These are phyloP conservation scores for Brachypteracias leptosomus DNA, from an alignment of 2,113 vertebrate species.

Conservation along the genomic window DNA sequence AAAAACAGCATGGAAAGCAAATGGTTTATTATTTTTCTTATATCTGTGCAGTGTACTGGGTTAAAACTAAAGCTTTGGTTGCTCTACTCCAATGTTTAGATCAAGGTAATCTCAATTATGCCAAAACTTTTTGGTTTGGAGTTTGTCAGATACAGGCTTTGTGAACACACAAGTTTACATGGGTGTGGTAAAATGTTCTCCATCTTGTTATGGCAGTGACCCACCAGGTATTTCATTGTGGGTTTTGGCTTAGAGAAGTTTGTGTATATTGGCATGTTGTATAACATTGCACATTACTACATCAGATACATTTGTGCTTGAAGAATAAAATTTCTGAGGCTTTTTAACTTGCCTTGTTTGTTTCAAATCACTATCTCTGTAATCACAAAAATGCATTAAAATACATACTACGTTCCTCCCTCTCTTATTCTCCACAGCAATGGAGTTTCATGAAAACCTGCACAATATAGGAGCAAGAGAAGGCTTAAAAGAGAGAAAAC, in stretches of 20 bases:
- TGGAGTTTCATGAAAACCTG: slow-evolving; percentile 96
- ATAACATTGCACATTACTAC: neutral
- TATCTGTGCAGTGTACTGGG: fast-evolving
- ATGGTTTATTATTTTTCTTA: neutral
- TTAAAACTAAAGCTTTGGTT: neutral
- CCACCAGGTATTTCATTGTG: neutral
- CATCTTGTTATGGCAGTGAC: neutral
- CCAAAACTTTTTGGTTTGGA: neutral
- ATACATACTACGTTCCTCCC: neutral
- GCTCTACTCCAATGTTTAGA: neutral
- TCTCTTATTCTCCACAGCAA: slow-evolving; percentile 76
- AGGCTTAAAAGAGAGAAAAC: slow-evolving; percentile 93
- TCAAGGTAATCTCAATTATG: neutral
- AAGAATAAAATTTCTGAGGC: neutral
- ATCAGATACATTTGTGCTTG: neutral
- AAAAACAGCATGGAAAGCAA: neutral
- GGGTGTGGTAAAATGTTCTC: neutral
- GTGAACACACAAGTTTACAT: neutral
- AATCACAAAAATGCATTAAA: neutral
- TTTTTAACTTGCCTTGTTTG: neutral
- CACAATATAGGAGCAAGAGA: slow-evolving; percentile 89
- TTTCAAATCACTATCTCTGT: neutral
- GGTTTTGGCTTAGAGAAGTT: neutral
- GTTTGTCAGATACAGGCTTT: neutral
- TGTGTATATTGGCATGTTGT: neutral